phyloP scores from a whole-genome alignment of 2,113 vertebrate genomes.

The Pelmatolapia mariae region DNA sequence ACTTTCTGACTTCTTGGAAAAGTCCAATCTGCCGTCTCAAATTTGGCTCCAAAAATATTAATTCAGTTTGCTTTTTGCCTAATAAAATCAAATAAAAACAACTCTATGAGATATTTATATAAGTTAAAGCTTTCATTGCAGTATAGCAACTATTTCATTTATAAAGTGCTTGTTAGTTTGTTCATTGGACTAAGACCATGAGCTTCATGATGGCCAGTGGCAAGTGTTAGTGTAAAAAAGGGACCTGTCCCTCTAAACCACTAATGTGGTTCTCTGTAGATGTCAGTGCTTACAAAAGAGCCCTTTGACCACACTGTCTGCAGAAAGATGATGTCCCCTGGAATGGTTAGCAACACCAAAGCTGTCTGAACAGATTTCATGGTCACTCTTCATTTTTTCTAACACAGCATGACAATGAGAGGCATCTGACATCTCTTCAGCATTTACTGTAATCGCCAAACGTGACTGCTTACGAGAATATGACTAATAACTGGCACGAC shows the following conservation, averaged over 20 bases:
- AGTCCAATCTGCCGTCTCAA: not conserved
- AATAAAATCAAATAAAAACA: not conserved
- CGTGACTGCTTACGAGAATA: slow-evolving; percentile 20
- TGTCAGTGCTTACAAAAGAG: slow-evolving; percentile 18
- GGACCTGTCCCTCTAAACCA: slow-evolving; percentile 32
- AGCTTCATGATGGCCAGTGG: not conserved
- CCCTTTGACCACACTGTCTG: slow-evolving; percentile 22
- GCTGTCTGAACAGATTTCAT: slow-evolving; percentile 62
- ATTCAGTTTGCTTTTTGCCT: not conserved
- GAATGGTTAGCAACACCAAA: slow-evolving; percentile 53
- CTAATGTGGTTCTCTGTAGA: slow-evolving; percentile 15
- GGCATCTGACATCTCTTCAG: slow-evolving; percentile 48
- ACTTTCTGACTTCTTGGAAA: not conserved
- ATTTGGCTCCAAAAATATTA: not conserved
- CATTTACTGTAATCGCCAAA: slow-evolving; percentile 39
- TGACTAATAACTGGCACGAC: slow-evolving; percentile 1
- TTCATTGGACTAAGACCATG: not conserved
- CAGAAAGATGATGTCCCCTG: slow-evolving; percentile 39
- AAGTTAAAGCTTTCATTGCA: not conserved
- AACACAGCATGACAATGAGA: slow-evolving; percentile 41
- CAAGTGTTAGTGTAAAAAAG: slow-evolving; percentile 21
- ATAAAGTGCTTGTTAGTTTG: not conserved
- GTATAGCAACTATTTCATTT: not conserved
- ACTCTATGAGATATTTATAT: not conserved
- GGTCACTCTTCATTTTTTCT: slow-evolving; percentile 30